A percentile compares a stretch with the other conserved stretches of the same genome.
phyloP scores from a whole-genome alignment of 2,888 invertebrate species.

The Mythimna vitellina region DNA sequence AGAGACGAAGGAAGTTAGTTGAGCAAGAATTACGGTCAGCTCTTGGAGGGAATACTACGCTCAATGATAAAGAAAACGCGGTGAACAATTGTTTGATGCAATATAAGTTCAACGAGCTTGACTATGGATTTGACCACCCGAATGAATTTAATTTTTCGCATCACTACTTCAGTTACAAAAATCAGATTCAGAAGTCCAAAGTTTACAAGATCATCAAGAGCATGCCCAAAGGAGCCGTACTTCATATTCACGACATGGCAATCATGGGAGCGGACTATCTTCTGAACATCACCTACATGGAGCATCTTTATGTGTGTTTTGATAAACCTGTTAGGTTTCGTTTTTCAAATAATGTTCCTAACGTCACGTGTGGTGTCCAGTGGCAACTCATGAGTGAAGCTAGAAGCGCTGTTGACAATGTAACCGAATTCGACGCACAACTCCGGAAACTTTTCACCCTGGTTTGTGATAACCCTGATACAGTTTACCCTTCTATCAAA shows the following conservation, averaged over 20 bases:
- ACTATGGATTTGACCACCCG: slow-evolving; percentile 89
- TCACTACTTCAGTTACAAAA: slow-evolving; percentile 92
- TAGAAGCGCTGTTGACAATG: slow-evolving; percentile 79
- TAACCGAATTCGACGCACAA: slow-evolving; percentile 86
- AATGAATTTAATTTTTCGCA: slow-evolving; percentile 91
- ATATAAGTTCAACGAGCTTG: slow-evolving; percentile 89
- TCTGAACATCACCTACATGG: slow-evolving; percentile 91
- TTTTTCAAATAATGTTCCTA: slow-evolving; percentile 76
- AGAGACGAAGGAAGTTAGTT: slow-evolving; percentile 83
- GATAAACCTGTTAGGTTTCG: slow-evolving; percentile 65
- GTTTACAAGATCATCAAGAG: slow-evolving; percentile 92
- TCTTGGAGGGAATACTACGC: slow-evolving; percentile 88
- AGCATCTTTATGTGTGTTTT: slow-evolving; percentile 90
- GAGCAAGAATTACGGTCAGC: slow-evolving; percentile 83
- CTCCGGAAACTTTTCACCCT: slow-evolving; percentile 90
- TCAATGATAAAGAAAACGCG: slow-evolving; percentile 85
- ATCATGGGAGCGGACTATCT: slow-evolving; percentile 91
- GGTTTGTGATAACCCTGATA: slow-evolving; percentile 84
- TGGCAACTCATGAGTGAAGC: slow-evolving; percentile 89
- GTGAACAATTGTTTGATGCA: slow-evolving; percentile 91
- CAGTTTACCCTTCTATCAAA: slow-evolving; percentile 87
- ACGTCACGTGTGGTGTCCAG: slow-evolving; percentile 65
- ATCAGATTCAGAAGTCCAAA: slow-evolving; percentile 90
- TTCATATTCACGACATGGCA: slow-evolving; percentile 93
- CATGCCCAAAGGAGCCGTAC: slow-evolving; percentile 94